Conservation (phyloP, 2,797 vertebrate species). For the Chrosomus eos region DNA sequence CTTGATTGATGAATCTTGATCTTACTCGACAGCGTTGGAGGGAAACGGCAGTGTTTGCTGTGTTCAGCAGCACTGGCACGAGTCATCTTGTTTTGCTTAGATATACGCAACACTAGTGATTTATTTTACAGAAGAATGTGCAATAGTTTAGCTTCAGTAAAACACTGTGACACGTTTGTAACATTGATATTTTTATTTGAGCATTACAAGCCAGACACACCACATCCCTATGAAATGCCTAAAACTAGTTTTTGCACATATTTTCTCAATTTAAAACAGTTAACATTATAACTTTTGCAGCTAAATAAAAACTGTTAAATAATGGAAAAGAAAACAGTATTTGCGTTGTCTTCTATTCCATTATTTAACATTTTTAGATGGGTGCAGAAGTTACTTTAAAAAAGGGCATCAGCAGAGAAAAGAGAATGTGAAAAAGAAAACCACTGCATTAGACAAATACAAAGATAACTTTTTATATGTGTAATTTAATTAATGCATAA, state of each 20-base stretch:
- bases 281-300: background rate
- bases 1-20: conserved; percentile 27
- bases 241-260: background rate
- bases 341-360: background rate
- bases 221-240: background rate
- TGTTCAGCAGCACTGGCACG: conserved; percentile 66
- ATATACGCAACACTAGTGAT: background rate
- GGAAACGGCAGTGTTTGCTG: background rate
- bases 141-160: background rate
- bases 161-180: background rate
- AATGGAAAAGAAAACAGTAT: background rate
- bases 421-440: background rate
- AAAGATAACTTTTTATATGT: no score
- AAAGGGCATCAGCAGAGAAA: background rate
- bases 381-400: background rate
- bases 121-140: background rate
- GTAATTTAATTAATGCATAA: background rate
- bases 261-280: background rate
- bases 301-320: background rate
- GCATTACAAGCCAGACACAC: background rate
- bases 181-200: background rate
- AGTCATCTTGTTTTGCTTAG: conserved; percentile 2
- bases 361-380: background rate
- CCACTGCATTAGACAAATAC: background rate
- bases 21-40: conserved; percentile 20